Base-by-base conservation (phyloP, 2,888 invertebrate species). In the Napeogenes sylphis region DNA sequence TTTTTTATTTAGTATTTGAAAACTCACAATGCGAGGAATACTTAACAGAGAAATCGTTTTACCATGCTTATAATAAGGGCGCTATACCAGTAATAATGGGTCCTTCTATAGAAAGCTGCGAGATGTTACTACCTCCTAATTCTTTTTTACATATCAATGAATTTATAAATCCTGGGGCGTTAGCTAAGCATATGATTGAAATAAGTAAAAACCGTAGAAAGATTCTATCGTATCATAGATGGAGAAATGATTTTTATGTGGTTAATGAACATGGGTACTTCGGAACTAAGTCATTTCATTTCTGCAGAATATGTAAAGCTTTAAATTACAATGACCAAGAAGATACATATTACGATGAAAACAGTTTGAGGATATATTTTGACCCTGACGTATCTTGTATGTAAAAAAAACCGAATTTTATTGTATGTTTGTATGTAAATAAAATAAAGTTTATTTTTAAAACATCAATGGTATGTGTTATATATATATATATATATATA, bases 1-100 rank as follows among this genome's bases (percentile, higher is more conserved):
- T 93, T 70, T 95, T 95, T 77, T 94, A 94, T 72, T 78, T 95
- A 53, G 92, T 94, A 0, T 92, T 95, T 68, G 95, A 95, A 79
- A 95, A 94, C 74, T 92, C 93, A 0, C 91, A 92, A 70, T 95
- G 95, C 73, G 85, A 86, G 5, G 93, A 94, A 74, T 95, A 95
- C 71, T 79, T 95, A 55, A 94, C 94, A 0, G 95, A 95, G 74
- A 95, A 95, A 76, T 75, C 92, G 0, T 95, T 93, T 82, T 92
- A 93, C 88, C 91, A 94, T 70, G 93, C 92, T 0, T 94, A 92
- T 70, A 73, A 81, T 2, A 94, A 93, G 77, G 90, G 91, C 14
- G 87, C 93, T 0, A 91, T 94, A 42, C 94, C 94, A 0, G 81
- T 94, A 3, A 92, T 94, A 51, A 92, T 94, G 91, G 95, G 94